These are phyloP conservation scores for Apteryx mantelli DNA, from an alignment of 2,113 vertebrate genomes.

Conservation along the genomic window DNA sequence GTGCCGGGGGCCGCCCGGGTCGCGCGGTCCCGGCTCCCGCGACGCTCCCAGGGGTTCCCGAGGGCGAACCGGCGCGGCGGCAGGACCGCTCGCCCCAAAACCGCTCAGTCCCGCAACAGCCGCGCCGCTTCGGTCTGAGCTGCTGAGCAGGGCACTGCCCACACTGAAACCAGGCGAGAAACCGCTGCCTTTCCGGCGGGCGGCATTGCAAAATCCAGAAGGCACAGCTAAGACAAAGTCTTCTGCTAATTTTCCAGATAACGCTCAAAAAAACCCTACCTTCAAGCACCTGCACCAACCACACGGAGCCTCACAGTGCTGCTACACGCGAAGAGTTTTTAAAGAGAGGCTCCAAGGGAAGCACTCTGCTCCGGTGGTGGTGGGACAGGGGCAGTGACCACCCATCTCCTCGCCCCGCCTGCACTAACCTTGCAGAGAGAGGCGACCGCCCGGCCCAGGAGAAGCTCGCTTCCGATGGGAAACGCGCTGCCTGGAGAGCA, in stretches of 20 bases:
- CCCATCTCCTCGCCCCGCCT: no score
- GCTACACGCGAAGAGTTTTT: fast-evolving
- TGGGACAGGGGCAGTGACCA: no score
- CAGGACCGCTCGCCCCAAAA: no score
- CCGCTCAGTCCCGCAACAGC: background rate
- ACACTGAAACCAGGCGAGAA: no score
- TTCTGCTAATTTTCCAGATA: background rate
- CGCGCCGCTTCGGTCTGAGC: background rate
- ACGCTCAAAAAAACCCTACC: background rate
- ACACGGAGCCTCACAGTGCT: background rate
- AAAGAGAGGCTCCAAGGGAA: background rate
- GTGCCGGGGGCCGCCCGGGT: no score
- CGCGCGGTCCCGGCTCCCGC: no score
- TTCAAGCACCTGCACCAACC: background rate
- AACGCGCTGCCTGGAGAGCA: fast-evolving
- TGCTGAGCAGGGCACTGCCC: no score
- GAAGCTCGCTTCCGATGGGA: background rate
- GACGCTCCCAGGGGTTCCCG: no score
- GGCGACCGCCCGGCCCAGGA: no score
- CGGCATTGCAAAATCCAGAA: background rate
- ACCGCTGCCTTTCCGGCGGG: background rate
- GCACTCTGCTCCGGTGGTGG: fast-evolving
- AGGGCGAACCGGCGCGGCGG: no score
- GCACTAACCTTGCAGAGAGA: no score
- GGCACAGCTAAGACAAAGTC: background rate